Base-by-base conservation (phyloP, 2,797 vertebrate species). In the Galagoides demidoff region DNA sequence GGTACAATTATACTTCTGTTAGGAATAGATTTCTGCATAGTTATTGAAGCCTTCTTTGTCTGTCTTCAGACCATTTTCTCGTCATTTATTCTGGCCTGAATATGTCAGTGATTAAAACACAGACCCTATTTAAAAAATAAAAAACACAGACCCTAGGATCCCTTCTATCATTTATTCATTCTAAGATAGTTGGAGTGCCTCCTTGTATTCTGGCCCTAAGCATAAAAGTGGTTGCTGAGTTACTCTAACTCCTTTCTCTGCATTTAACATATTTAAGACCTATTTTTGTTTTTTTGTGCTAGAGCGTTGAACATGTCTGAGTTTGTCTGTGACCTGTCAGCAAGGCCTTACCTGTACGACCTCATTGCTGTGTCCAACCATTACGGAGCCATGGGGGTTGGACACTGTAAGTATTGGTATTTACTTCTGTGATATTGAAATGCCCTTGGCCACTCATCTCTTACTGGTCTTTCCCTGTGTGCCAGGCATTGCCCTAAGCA, bases 311-410 rank as follows among this genome's bases (percentile, higher is more conserved):
- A 99, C 98, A 99, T 99, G 99, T 99, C 99, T 0, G 99, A 99
- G 98, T 99, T 99, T 98, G 99, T 99, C 94, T 99, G 99, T 1
- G 99, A 99, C 97, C 99, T 98, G 0, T 99, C 99, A 97, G 99
- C 99, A 52, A 98, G 98, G 86, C 99, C 99, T 11, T 99, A 99
- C 0, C 92, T 99, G 45, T 99, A 99, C 57, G 99, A 99, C 98
- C 99, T 99, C 89, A 98, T 99, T 84, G 99, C 99, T 1, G 99
- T 99, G 96, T 99, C 99, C 94, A 99, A 99, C 99, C 99, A 99
- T 98, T 99, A 99, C 79, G 99, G 99, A 98, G 99, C 99, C 98
- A 99, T 99, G 99, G 99, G 99, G 92, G 99, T 99, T 78, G 99
- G 99, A 92, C 99, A 99, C 98, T 99, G 99, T 99, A 97, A 99